Base-by-base conservation (phyloP, 2,888 invertebrate species). In the Cataglyphis albicans region DNA sequence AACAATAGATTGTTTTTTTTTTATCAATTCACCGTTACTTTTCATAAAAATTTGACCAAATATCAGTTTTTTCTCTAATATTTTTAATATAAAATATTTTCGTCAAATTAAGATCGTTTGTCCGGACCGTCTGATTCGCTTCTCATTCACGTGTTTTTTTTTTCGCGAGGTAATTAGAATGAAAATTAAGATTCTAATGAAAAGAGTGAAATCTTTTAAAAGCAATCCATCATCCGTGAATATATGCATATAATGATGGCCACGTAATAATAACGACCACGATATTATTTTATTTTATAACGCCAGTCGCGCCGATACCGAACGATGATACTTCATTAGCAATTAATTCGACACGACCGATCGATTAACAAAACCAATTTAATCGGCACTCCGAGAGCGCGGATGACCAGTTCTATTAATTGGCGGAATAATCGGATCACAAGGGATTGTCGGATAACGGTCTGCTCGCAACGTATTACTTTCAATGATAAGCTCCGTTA, bases 371-470 rank as follows among this genome's bases (percentile, higher is more conserved):
- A 84, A 86, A 87, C 78, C 85, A 85, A 89, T 89, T 87, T 89
- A 89, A 88, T 88, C 87, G 84, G 84, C 85, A 81, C 83, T 83
- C 61, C 32, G 64, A 52, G 84, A 74, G 84, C 83, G 83, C 87
- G 84, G 85, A 82, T 84, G 87, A 83, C 82, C 86, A 80, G 87
- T 87, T 84, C 89, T 84, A 88, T 90, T 90, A 90, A 90, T 90
- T 90, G 89, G 87, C 90, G 87, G 89, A 90, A 90, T 90, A 90
- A 90, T 90, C 90, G 86, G 90, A 90, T 90, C 84, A 87, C 83
- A 78, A 81, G 86, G 85, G 85, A 86, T 89, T 86, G 86, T 82
- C 81, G 86, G 86, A 86, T 89, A 87, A 90, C 82, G 82, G 83
- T 86, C 74, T 81, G 82, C 76, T 82, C 48, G 80, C 86, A 59